Evolutionary conservation across 1,140 invertebrate genomes (phyloP).

Genomic region (Globodera rostochiensis): DNA sequence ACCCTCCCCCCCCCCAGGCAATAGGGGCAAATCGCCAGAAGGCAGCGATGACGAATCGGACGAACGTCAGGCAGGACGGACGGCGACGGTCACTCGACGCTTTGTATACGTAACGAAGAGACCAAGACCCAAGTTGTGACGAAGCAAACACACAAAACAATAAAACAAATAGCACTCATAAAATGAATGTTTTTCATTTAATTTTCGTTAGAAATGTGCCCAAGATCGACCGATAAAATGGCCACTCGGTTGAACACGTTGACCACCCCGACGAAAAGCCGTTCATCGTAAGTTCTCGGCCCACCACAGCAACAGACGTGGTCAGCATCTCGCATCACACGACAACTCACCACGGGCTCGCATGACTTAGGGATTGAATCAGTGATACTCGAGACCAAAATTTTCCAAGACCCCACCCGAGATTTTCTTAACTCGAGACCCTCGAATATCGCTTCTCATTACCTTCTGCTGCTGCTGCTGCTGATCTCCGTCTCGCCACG

Average conservation of each 20-base stretch:
- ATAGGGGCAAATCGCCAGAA: slow-evolving; percentile 6
- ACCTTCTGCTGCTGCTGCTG: neutral
- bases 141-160: neutral
- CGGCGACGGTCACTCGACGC: slow-evolving; percentile 28
- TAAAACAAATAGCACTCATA: neutral
- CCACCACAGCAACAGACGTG: slow-evolving; percentile 46
- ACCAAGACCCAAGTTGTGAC: slow-evolving; percentile 22
- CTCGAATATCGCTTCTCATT: neutral
- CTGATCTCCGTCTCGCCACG: slow-evolving; percentile 13
- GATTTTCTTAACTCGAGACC: too few species aligned
- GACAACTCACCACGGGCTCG: slow-evolving; percentile 47
- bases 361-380: neutral
- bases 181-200: slow-evolving; percentile 12
- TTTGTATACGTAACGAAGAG: slow-evolving; percentile 44
- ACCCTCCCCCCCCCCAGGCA: neutral
- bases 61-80: neutral
- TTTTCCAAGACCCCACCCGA: too few species aligned
- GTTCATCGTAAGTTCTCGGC: slow-evolving; percentile 30
- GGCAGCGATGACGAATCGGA: neutral
- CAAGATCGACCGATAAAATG: slow-evolving; percentile 45
- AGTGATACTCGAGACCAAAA: too few species aligned
- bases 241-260: slow-evolving; percentile 50
- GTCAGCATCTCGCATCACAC: slow-evolving; percentile 50
- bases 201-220: slow-evolving; percentile 40
- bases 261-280: slow-evolving; percentile 40